phyloP scores from a whole-genome alignment of 1,140 invertebrate species.

The Heliconius congener region DNA sequence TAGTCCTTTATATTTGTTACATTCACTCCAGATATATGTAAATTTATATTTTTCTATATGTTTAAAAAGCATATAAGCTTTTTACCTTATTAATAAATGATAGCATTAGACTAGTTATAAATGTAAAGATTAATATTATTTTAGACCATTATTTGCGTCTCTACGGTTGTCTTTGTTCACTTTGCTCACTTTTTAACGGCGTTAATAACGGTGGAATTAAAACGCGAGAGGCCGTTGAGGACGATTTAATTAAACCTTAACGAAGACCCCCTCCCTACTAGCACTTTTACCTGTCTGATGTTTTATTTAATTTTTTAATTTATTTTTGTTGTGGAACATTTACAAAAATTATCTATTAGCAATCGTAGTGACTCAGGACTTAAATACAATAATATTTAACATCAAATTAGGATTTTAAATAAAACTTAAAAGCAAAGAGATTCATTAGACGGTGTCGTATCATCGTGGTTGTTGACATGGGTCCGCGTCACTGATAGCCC shows the following conservation, averaged over 20 bases:
- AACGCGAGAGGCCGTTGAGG: constrained; percentile 77
- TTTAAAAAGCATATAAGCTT: not conserved
- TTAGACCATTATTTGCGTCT: constrained; percentile 18
- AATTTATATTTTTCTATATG: not conserved
- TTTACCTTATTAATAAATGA: not conserved
- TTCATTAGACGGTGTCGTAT: constrained; percentile 42
- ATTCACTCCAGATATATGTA: not conserved
- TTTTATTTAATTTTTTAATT: constrained; percentile 70
- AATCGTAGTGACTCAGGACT: not conserved
- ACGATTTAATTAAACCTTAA: constrained; percentile 81
- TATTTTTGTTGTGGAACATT: constrained; percentile 46
- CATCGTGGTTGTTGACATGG: constrained; percentile 41
- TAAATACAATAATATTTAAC: not conserved
- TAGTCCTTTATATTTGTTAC: not conserved
- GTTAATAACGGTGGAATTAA: constrained; percentile 81
- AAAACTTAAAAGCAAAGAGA: constrained; percentile 22
- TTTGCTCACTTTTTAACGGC: constrained; percentile 76
- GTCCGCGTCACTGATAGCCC: constrained; percentile 59
- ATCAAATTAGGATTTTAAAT: not conserved
- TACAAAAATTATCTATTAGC: not conserved
- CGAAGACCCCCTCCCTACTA: constrained; percentile 60
- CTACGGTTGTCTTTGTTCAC: constrained; percentile 45
- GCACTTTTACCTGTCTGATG: constrained; percentile 68
- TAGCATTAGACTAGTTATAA: not conserved
- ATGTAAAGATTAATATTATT: not conserved